Percentiles rank a stretch among this genome's conserved stretches.
Evolutionary conservation across 2,888 invertebrate genomes (phyloP).

Genomic region (Urechis unicinctus): DNA sequence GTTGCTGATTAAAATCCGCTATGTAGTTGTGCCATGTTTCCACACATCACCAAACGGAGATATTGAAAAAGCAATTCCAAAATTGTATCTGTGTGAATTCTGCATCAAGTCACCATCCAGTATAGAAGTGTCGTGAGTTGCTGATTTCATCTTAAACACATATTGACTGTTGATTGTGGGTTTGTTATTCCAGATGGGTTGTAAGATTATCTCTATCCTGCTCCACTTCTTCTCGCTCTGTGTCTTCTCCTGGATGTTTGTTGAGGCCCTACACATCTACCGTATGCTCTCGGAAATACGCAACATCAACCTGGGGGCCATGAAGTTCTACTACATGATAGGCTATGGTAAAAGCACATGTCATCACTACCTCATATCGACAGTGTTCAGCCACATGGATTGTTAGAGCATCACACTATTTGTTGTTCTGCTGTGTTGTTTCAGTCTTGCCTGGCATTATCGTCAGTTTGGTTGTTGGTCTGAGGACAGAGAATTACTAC

Average conservation of each 20-base stretch:
- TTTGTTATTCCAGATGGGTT: slow-evolving; percentile 62
- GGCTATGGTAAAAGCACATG: slow-evolving; percentile 8
- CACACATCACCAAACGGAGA: too few relatives aligned
- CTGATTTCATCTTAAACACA: too few relatives aligned
- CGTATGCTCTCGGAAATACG: slow-evolving; percentile 90
- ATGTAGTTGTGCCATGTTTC: too few relatives aligned
- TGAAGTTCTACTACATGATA: slow-evolving; percentile 68
- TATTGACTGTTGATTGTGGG: too few relatives aligned
- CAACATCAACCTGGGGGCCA: slow-evolving; percentile 90
- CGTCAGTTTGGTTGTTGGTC: slow-evolving; percentile 83
- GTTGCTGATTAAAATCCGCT: too few relatives aligned
- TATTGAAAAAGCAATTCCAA: too few relatives aligned
- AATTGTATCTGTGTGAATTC: too few relatives aligned
- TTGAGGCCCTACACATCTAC: slow-evolving; percentile 86
- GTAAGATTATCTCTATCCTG: slow-evolving; percentile 82
- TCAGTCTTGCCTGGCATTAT: slow-evolving; percentile 70
- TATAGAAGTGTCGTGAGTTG: too few relatives aligned
- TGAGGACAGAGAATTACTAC: slow-evolving; percentile 90
- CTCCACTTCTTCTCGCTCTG: slow-evolving; percentile 90
- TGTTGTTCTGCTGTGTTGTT: slow-evolving; percentile 8
- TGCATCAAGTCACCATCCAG: too few relatives aligned
- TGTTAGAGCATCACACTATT: too few relatives aligned
- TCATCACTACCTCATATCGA: not conserved
- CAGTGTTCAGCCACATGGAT: too few relatives aligned
- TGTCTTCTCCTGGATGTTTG: slow-evolving; percentile 84